Conservation (phyloP, 2,797 vertebrate species). For the Manis pentadactyla region DNA sequence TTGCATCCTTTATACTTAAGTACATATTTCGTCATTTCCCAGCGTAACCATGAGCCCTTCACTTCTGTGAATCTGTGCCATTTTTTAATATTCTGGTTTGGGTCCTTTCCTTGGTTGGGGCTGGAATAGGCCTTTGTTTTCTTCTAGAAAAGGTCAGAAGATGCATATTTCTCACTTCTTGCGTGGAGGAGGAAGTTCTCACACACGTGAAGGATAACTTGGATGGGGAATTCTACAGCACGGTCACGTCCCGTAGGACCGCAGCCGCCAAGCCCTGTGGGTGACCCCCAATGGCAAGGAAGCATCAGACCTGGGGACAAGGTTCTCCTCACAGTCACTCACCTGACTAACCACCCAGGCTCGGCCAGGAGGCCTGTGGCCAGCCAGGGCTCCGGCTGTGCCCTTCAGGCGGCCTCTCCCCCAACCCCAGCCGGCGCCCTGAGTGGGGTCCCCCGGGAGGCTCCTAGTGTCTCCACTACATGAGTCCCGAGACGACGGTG, state of each 20-base stretch:
- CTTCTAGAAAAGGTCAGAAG: background rate
- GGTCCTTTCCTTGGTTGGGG: background rate
- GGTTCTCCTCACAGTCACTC: fast-evolving
- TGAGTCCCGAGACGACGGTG: background rate
- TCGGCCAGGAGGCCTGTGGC: background rate
- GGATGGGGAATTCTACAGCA: too few relatives aligned
- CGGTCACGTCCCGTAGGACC: fast-evolving
- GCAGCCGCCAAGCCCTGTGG: fast-evolving
- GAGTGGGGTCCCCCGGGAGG: background rate
- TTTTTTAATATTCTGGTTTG: background rate
- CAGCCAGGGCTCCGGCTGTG: background rate
- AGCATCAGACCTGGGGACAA: background rate
- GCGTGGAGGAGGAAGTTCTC: background rate
- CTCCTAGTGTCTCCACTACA: too few relatives aligned
- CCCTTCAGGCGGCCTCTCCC: background rate
- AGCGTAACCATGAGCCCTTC: fast-evolving
- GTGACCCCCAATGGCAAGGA: fast-evolving
- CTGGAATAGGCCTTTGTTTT: background rate
- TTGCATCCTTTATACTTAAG: fast-evolving
- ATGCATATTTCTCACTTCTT: background rate
- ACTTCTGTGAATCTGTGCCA: fast-evolving
- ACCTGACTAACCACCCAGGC: fast-evolving
- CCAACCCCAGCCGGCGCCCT: background rate
- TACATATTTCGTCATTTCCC: fast-evolving
- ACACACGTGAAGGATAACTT: fast-evolving